Base-by-base conservation (phyloP, 1,140 invertebrate genomes). In the Monomorium pharaonis region DNA sequence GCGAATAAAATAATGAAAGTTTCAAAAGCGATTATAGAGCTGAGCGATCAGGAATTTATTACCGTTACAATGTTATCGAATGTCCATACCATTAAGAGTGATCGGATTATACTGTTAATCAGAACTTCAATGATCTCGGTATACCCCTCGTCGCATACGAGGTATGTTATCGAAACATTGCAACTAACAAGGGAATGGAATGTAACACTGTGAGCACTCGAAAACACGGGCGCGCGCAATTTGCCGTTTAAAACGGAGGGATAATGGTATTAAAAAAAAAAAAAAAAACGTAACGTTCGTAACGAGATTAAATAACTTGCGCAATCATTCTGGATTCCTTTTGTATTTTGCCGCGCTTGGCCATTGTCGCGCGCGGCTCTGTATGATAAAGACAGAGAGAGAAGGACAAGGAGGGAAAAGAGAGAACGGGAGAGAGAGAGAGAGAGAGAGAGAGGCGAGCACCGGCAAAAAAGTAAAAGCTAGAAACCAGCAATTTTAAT, bases 1-100 rank as follows among this genome's bases (percentile, higher is more conserved):
- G 67, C 42, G 37, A 56, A 83, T 83, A 83, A 83, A 83, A 74
- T 58, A 72, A 56, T 47, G 14, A 74, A 72, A 83, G 37, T 44
- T 83, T 37, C 65, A 33, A 58, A 56, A 80, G 24, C 14, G 65
- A 81, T 70, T 83, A 87, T 69, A 77, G 60, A 60, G 30, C 21
- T 18, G 54, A 47, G 37, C 12, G 51, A 65, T 63, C 60, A 21
- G 67, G 24, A 58, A 83, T 83, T 72, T 83, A 83, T 83, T 74
- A 58, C n/a, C 44, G 33, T n/a, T n/a, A 24, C 44, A 37, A 49
- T 37, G 37, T 72, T 81, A 83, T 74, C 54, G 51, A 72, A 74
- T 83, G 37, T 58, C 37, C 42, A 51, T 78, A 16, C 27, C 42
- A 74, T 83, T 74, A 83, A 72, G 37, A 37, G 14, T 18, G 54